phyloP scores from a whole-genome alignment of 53 echinoderm and acorn worm species.

The Antedon mediterranea region DNA sequence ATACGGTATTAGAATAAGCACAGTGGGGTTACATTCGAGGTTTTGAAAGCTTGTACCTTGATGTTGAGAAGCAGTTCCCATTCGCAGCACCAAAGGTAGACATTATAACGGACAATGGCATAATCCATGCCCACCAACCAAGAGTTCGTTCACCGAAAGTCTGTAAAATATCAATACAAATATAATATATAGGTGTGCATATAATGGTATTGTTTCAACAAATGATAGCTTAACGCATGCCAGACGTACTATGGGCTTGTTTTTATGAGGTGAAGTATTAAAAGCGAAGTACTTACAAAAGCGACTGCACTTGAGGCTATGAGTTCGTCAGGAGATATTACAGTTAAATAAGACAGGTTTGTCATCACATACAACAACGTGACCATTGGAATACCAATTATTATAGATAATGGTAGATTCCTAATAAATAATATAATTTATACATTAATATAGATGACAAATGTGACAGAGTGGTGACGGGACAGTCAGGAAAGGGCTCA shows the following conservation, averaged over 20 bases:
- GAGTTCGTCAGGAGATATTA: slow-evolving; percentile 47
- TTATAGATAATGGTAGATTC: slow-evolving; percentile 41
- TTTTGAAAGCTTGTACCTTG: slow-evolving; percentile 8
- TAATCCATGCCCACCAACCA: slow-evolving; percentile 20
- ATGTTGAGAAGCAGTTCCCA: slow-evolving; percentile 18
- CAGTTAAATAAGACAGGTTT: slow-evolving; percentile 41
- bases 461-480: no score
- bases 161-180: not conserved
- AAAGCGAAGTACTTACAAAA: slow-evolving; percentile 21
- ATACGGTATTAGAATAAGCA: no score
- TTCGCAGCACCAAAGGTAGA: slow-evolving; percentile 45
- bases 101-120: slow-evolving; percentile 27
- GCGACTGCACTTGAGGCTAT: slow-evolving; percentile 47
- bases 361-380: slow-evolving; percentile 25
- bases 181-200: no score
- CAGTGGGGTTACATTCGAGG: no score
- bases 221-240: not conserved
- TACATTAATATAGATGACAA: no score
- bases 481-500: no score
- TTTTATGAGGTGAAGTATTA: no score
- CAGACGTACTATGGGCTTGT: not conserved
- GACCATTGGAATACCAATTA: slow-evolving; percentile 38
- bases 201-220: no score
- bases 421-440: slow-evolving; percentile 3
- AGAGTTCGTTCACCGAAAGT: slow-evolving; percentile 29